A percentile compares a stretch with the other conserved stretches of the same genome.
phyloP scores from a whole-genome alignment of 2,797 vertebrate genomes.

The Hylomyscus alleni region DNA sequence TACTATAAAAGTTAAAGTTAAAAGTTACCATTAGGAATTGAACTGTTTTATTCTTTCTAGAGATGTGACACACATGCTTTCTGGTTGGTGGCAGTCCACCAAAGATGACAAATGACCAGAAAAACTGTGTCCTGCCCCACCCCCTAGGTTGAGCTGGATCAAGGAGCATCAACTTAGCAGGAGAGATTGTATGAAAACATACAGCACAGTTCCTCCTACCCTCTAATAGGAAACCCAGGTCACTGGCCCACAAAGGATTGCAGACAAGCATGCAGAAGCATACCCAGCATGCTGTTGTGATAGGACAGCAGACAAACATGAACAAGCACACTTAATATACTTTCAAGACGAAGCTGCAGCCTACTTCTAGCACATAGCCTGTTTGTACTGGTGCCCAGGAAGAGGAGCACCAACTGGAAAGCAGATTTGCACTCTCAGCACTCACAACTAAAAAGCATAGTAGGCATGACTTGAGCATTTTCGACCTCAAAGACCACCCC shows the following conservation, averaged over 20 bases:
- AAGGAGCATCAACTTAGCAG: background rate
- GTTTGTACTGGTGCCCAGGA: background rate
- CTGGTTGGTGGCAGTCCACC: background rate
- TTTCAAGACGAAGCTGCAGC: background rate
- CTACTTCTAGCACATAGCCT: background rate
- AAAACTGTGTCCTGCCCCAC: background rate
- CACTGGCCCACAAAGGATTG: background rate
- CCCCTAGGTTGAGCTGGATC: background rate
- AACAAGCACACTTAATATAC: background rate
- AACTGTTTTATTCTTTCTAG: constrained; percentile 31
- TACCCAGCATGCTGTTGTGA: background rate
- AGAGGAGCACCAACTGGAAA: background rate
- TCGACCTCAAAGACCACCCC: too few species aligned
- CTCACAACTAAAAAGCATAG: constrained; percentile 49
- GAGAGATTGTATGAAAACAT: background rate
- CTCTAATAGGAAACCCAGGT: background rate
- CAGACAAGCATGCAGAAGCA: background rate
- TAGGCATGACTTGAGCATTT: too few species aligned
- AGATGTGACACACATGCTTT: background rate
- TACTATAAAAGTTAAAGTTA: constrained; percentile 47
- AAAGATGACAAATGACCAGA: background rate
- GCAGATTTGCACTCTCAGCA: background rate
- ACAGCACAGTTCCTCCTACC: background rate
- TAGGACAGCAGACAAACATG: background rate
- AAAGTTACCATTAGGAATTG: background rate